Evolutionary conservation across 2,113 vertebrate genomes (phyloP), one percentile per base, ranked within the genome.

Genomic region (Cyrtonyx montezumae): DNA sequence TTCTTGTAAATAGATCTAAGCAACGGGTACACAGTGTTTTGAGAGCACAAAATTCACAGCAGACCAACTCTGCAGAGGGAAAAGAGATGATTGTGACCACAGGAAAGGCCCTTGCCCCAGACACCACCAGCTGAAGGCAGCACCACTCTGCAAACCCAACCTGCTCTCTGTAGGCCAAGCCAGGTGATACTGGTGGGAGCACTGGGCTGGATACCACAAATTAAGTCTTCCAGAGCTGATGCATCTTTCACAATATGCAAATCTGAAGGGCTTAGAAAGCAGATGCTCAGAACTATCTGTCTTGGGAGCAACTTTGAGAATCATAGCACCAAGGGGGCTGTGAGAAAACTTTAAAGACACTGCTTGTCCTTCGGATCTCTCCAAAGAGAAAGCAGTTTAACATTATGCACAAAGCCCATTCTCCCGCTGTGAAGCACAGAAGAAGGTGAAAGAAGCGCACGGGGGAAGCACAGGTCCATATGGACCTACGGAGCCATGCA

Each of bases 1-100:
- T 90, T 91, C 58, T 51, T 36, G 45, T 49, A 58, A 75, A 51
- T 34, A 73, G 58, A 95, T 84, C 23, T 88, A 74, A 96, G 95
- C 87, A 89, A 85, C 22, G 15, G 1, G 0, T 22, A 74, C 34
- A 67, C 63, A 83, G 36, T 65, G 62, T 56, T 88, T 16, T 8
- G 17, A 5, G 2, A 56, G 79, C 70, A 40, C 74, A 67, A 84
- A 71, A 78, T 48, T 63, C 65, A 63, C 15, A 79, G 26, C n/a
- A 90, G 68, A 48, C 15, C 17, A 76, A 37, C 30, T 37, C 65
- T 55, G 56, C 2, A 68, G 51, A 68, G 42, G 26, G 53, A 73
- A 80, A 75, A 48, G 53, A 34, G 45, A 61, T 53, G 89, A 65
- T n/a, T 48, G 40, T 32, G 85, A 26, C 16, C 4, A 4, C 32